Base-by-base conservation (phyloP, 2,797 vertebrate genomes). In the Ambastaia sidthimunki region DNA sequence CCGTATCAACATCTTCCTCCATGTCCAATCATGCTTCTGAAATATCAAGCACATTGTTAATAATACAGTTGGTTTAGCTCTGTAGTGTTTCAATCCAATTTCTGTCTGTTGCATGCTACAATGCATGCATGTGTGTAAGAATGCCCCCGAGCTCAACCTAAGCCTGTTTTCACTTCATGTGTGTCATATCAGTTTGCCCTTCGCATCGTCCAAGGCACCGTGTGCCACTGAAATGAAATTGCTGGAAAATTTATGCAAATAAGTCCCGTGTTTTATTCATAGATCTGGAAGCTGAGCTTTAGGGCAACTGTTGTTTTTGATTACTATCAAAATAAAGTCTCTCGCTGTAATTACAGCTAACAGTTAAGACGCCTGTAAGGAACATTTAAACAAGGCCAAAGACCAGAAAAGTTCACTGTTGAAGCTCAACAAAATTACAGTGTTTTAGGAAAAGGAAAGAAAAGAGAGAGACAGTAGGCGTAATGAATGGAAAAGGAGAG, bases 231-330 rank as follows among this genome's bases (percentile, higher is more conserved):
- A n/a, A 28, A 60, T 34, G 70, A 74, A 65, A 70, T 63, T 48
- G 62, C 37, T 74, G 60, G 37, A 71, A 75, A 75, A 81, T 75
- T 1, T 59, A 71, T 75, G 83, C 71, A 81, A 81, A 84, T 67
- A 50, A 37, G 23, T 10, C 28, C 4, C 65, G 63, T 82, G 63
- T 74, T 74, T 82, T 74, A 82, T 81, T 78, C 65, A 78, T 62
- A 62, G 62, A 34, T 48, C 69, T 70, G 28, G n/a, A 59, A 78
- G 37, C 70, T 47, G 60, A 70, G 69, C 66, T 65, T 31, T 60
- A 65, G 25, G 23, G 76, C 65, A 62, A 21, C 55, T 9, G 23
- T 70, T 82, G 71, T 78, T 78, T 78, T 57, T 78, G 65, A 78
- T 78, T 55, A 62, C 67, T 23, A 52, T 74, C 80, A 77, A 68